Evolutionary conservation across 2,113 vertebrate species (phyloP).

Genomic region (Delphinus delphis): DNA sequence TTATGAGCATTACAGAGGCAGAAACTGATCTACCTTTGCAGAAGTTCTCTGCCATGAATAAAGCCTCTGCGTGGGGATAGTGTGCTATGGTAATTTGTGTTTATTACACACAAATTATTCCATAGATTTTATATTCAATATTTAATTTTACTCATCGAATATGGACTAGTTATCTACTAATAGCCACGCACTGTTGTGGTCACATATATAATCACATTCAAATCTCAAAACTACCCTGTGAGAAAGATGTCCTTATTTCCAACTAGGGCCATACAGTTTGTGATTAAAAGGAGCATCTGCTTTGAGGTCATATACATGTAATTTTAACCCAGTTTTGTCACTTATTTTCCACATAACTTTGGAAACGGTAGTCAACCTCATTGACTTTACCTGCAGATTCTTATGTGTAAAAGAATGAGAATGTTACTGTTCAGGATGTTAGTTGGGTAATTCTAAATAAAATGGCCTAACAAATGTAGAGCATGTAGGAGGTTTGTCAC

Average conservation of each 20-base stretch:
- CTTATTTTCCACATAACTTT: not conserved
- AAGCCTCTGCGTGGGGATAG: not conserved
- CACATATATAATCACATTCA: not conserved
- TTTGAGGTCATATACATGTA: not conserved
- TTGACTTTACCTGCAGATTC: not conserved
- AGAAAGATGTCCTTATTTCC: not conserved
- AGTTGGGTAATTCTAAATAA: not conserved
- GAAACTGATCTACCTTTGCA: slow-evolving; percentile 50
- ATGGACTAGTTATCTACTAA: slow-evolving; percentile 17
- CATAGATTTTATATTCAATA: not conserved
- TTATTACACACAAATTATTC: not conserved
- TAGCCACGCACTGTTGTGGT: not conserved
- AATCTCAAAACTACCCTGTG: not conserved
- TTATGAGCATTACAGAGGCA: slow-evolving; percentile 44
- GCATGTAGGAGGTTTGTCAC: not conserved
- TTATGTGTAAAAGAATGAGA: not conserved
- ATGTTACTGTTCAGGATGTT: not conserved
- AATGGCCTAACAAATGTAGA: not conserved
- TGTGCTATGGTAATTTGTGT: not conserved
- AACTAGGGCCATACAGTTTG: not conserved
- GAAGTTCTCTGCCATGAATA: slow-evolving; percentile 33
- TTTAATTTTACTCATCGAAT: not conserved
- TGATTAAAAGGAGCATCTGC: not conserved
- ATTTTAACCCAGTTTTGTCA: not conserved
- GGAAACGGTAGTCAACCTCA: not conserved